Base-by-base conservation (phyloP, 2,797 vertebrate species). In the Sciurus vulgaris region DNA sequence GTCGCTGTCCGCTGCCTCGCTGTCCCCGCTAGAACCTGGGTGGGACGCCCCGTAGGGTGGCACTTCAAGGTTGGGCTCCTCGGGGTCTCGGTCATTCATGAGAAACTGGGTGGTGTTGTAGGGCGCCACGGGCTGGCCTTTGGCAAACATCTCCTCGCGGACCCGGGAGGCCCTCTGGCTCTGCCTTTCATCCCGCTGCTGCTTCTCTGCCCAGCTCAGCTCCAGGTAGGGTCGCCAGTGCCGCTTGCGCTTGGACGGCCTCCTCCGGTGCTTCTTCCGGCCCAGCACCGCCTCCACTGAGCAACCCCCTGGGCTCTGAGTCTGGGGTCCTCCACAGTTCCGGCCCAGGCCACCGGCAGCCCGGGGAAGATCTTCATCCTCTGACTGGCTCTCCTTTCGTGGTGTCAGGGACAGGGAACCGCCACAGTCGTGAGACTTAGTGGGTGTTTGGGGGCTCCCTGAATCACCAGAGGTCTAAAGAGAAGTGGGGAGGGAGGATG, bases 71-170 rank as follows among this genome's bases (percentile, higher is more conserved):
- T 98, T 82, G 4, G 97, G 97, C 65, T 98, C 97, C 93, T 97
- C 96, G 0, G 92, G 93, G 69, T 96, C 90, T 8, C 96, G 96
- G 81, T 97, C 97, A 7, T 97, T 92, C 96, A 97, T 97, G 51
- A 97, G 93, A 76, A 98, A 98, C 78, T 97, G 97, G 38, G 96
- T 96, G 56, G 96, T 97, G 67, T 96, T 97, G 88, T 95, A 98
- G 51, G 98, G 97, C 0, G 94, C 96, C 78, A 97, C 94, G 0
- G 97, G 93, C 70, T 97, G 95, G 61, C 97, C 98, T 74, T 97
- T 96, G 93, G 97, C 93, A 0, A 97, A 97, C 96, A 97, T 96
- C 93, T 97, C 95, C 67, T 96, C 93, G 0, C 94, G 89, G 20
- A 96, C 72, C 33, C 96, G 74, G 24, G 95, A 96, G 44, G 97